Evolutionary conservation across 2,797 vertebrate species (phyloP), one percentile per base, ranked within the genome.

Genomic region (Choloepus didactylus): DNA sequence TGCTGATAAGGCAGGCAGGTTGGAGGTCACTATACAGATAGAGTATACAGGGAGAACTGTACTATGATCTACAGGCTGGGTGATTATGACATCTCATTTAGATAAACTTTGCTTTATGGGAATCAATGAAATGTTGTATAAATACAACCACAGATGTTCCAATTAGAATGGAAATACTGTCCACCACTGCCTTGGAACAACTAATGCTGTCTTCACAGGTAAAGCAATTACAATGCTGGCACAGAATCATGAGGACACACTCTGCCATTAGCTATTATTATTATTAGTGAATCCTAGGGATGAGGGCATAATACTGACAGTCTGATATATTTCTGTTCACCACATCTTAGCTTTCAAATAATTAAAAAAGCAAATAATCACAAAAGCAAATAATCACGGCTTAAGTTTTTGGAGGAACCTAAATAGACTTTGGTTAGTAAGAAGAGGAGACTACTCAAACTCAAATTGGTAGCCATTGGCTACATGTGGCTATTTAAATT

Each of bases 341-440:
- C 29, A 23, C 4, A 70, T 5, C 82, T 84, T 77, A 70, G 38
- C 60, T 96, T 82, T 79, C 62, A 66, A 87, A 91, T 70, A 94
- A 80, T 72, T 88, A 77, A 35, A 96, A 90, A 92, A 77, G 38
- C 62, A 64, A 87, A 91, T 70, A 94, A 80, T 72, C 86, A 77
- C 35, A 96, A 90, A 92, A 77, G 41, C 56, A 16, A 93, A 81
- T 31, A 80, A 89, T 82, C 38, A 83, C 80, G 54, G 87, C 2
- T 54, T 64, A 83, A 31, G 16, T 67, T 54, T 91, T 41, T 25
- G 41, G 23, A 89, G 60, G 35, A 92, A 95, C 29, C 73, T 90
- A 95, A 93, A 82, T 18, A 82, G 6, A 75, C 80, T 23, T 79
- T 51, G 84, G 12, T 29, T 93, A 73, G 69, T 69, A n/a, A 91